Evolutionary conservation across 2,113 vertebrate genomes (phyloP), one percentile per base, ranked within the genome.

Genomic region (Hippolais icterina): DNA sequence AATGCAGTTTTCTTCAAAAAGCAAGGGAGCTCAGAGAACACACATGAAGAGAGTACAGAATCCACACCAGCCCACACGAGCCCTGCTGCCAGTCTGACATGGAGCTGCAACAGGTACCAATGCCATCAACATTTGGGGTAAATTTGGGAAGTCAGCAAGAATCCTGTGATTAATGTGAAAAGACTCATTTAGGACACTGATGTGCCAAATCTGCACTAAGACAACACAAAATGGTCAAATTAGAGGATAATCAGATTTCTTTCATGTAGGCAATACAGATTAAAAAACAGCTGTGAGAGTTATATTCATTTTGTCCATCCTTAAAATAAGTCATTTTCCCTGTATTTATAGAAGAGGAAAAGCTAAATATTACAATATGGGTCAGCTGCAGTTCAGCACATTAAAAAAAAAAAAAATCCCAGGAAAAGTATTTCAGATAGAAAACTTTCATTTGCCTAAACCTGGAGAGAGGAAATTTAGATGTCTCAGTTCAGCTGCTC

Each of bases 401-500:
- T 50, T 23, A 24, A 28, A 72, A 24, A 80, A 76, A 80, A 76
- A 66, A 52, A 50, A 39, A 70, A 53, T 41, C 4, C 7, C 57
- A 80, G 25, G 37, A 89, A 95, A 94, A 66, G 15, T n/a, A 37
- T 59, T 91, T 57, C 33, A 83, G 78, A 74, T 29, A 76, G 68
- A 87, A 79, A 89, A 84, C n/a, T 88, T 92, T 53, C 27, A 74
- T 78, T 89, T 90, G 28, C 69, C 65, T 87, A 83, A 93, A 78
- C 28, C 54, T 64, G 66, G 9, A 64, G 56, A 81, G 44, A 70
- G 24, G 28, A 92, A 86, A 93, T 88, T 77, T 66, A 87, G n/a
- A 66, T 66, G 35, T 25, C 68, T 80, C 60, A n/a, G 63, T 59
- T 77, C 57, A 61, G 65, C 61, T 86, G 42, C 75, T 93, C 72